Percentiles rank a stretch among this genome's conserved stretches.
These are phyloP conservation scores for Puma concolor DNA, from an alignment of 2,113 vertebrate species.

Conservation along the genomic window DNA sequence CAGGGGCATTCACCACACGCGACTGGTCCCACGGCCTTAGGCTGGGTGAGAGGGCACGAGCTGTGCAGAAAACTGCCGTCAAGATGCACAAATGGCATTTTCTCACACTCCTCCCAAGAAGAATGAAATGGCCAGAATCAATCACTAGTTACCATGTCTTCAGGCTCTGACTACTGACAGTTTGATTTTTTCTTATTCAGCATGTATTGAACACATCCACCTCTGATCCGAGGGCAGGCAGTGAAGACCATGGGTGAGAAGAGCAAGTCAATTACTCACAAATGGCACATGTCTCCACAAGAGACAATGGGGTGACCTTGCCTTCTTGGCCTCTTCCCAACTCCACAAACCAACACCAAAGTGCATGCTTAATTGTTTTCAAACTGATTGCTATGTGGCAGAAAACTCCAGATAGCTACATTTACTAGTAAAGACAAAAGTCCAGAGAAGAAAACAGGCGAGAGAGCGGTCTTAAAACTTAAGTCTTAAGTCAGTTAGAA, in stretches of 20 bases:
- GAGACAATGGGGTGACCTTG: neutral
- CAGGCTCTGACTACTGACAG: neutral
- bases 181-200: slow-evolving; percentile 26
- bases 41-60: neutral
- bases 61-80: neutral
- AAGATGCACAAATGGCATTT: neutral
- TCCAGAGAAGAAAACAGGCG: neutral
- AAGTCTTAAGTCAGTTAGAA: slow-evolving; percentile 12
- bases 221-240: neutral
- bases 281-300: neutral
- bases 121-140: neutral
- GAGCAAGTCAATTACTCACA: neutral
- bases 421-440: neutral
- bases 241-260: neutral
- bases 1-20: neutral
- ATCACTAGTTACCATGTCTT: neutral
- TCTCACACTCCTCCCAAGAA: neutral
- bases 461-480: neutral
- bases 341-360: neutral
- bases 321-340: neutral
- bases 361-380: neutral
- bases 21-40: neutral
- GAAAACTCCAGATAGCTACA: neutral
- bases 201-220: neutral
- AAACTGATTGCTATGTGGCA: neutral